Evolutionary conservation across 1,140 invertebrate species (phyloP).

Genomic region (Drosophila gunungcola): DNA sequence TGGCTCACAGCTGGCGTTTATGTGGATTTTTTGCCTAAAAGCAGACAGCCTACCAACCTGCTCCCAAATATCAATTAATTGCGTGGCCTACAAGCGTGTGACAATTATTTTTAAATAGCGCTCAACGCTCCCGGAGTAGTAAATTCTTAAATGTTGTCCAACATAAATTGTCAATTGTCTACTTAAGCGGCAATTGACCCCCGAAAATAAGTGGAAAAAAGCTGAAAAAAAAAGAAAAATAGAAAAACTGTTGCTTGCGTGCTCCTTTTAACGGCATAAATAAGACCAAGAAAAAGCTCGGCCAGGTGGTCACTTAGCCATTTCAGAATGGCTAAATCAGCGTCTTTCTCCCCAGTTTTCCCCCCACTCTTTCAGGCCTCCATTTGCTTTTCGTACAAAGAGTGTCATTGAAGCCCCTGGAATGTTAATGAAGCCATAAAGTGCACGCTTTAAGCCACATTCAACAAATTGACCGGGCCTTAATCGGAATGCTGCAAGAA

Average conservation of each 20-base stretch:
- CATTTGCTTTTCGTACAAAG: not conserved
- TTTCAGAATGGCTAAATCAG: slow-evolving; percentile 33
- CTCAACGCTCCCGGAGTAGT: not conserved
- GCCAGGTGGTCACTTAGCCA: slow-evolving; percentile 51
- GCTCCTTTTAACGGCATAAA: slow-evolving; percentile 39
- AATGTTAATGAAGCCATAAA: slow-evolving; percentile 82
- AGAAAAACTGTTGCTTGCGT: slow-evolving; percentile 45
- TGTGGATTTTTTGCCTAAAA: slow-evolving; percentile 35
- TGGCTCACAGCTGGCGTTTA: slow-evolving; percentile 40
- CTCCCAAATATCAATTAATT: slow-evolving; percentile 36
- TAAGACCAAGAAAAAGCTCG: slow-evolving; percentile 17
- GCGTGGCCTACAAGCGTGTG: slow-evolving; percentile 32
- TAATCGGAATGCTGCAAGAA: slow-evolving; percentile 43
- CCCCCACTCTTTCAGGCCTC: not conserved
- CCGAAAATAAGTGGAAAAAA: slow-evolving; percentile 6
- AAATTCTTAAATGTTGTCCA: slow-evolving; percentile 19
- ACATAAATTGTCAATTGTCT: slow-evolving; percentile 24
- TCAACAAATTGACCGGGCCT: slow-evolving; percentile 52
- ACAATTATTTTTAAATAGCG: slow-evolving; percentile 49
- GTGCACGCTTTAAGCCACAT: slow-evolving; percentile 60
- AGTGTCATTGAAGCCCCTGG: slow-evolving; percentile 60
- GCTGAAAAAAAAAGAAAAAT: not conserved
- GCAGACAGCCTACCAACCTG: slow-evolving; percentile 10
- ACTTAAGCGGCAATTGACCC: slow-evolving; percentile 59
- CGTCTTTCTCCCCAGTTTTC: not conserved